Conservation (phyloP, 2,888 invertebrate species). For the Sinelater perroti region DNA sequence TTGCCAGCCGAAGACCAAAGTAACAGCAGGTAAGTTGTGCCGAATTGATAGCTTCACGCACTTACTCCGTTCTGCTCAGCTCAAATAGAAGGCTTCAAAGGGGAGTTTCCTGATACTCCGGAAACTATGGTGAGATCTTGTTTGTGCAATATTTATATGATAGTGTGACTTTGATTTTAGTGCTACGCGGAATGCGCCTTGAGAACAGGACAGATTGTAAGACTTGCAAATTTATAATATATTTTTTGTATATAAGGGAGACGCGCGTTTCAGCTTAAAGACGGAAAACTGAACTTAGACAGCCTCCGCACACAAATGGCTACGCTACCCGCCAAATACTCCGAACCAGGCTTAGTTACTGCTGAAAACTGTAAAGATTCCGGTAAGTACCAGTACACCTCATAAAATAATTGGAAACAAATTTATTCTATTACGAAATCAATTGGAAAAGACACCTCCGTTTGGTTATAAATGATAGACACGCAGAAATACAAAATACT, state of each 20-base stretch:
- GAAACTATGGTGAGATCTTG: slow-evolving; percentile 34
- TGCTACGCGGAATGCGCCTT: slow-evolving; percentile 64
- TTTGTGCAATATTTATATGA: background rate
- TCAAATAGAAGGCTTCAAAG: slow-evolving; percentile 41
- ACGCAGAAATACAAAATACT: no score
- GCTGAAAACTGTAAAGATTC: slow-evolving; percentile 22
- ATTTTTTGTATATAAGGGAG: no score
- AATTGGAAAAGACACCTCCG: no score
- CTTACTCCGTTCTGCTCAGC: no score
- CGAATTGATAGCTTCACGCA: background rate
- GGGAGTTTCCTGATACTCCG: slow-evolving; percentile 41
- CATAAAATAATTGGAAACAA: no score
- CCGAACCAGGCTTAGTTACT: slow-evolving; percentile 1
- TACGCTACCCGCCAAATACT: slow-evolving; percentile 11
- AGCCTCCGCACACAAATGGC: slow-evolving; percentile 4
- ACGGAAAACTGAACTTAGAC: slow-evolving; percentile 24
- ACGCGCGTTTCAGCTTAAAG: slow-evolving; percentile 27
- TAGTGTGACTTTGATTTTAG: slow-evolving; percentile 48
- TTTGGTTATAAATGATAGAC: no score
- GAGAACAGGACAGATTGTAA: slow-evolving; percentile 63
- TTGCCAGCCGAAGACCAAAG: slow-evolving; percentile 70
- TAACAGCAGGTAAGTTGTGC: slow-evolving; percentile 62
- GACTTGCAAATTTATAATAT: slow-evolving; percentile 40
- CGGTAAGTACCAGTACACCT: slow-evolving; percentile 15
- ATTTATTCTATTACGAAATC: no score